These are phyloP conservation scores for Dysmachus trigonus DNA, from an alignment of 2,888 invertebrate species.

Conservation along the genomic window DNA sequence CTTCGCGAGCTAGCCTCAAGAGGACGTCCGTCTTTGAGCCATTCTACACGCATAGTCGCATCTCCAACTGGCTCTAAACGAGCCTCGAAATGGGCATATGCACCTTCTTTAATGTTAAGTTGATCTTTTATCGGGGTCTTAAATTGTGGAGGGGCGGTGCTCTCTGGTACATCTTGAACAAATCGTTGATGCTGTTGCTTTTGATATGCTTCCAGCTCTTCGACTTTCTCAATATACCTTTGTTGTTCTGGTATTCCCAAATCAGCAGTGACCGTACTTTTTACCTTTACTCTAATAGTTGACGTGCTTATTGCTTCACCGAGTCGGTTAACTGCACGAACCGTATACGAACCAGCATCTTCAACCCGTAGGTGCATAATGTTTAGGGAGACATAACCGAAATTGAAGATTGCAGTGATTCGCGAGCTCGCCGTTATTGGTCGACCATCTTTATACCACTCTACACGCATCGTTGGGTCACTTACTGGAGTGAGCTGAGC, in stretches of 20 bases:
- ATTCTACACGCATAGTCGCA: slow-evolving; percentile 87
- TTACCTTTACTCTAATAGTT: slow-evolving; percentile 76
- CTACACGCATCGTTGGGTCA: slow-evolving; percentile 92
- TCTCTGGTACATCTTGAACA: slow-evolving; percentile 82
- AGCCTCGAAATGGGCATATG: slow-evolving; percentile 95
- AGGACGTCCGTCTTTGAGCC: slow-evolving; percentile 90
- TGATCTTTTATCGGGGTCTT: slow-evolving; percentile 90
- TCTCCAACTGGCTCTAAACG: slow-evolving; percentile 93
- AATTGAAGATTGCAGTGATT: slow-evolving; percentile 97
- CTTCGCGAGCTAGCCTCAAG: slow-evolving; percentile 93
- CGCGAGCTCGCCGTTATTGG: slow-evolving; percentile 96
- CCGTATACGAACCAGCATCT: slow-evolving; percentile 95
- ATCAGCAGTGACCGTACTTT: slow-evolving; percentile 86
- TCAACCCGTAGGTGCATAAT: slow-evolving; percentile 98
- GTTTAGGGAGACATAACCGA: slow-evolving; percentile 98
- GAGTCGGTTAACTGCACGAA: slow-evolving; percentile 88
- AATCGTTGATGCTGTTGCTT: slow-evolving; percentile 79
- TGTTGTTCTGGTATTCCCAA: slow-evolving; percentile 90
- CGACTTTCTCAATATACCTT: slow-evolving; percentile 90
- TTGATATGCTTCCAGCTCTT: slow-evolving; percentile 89
- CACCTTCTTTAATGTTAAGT: slow-evolving; percentile 86
- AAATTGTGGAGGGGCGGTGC: slow-evolving; percentile 83
- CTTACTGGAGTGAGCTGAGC: slow-evolving; percentile 91
- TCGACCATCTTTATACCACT: slow-evolving; percentile 95
- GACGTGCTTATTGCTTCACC: slow-evolving; percentile 91